Percentiles rank a stretch among this genome's conserved stretches.
These are phyloP conservation scores for Xerus rutilus DNA, from an alignment of 2,797 vertebrate genomes.

Conservation along the genomic window DNA sequence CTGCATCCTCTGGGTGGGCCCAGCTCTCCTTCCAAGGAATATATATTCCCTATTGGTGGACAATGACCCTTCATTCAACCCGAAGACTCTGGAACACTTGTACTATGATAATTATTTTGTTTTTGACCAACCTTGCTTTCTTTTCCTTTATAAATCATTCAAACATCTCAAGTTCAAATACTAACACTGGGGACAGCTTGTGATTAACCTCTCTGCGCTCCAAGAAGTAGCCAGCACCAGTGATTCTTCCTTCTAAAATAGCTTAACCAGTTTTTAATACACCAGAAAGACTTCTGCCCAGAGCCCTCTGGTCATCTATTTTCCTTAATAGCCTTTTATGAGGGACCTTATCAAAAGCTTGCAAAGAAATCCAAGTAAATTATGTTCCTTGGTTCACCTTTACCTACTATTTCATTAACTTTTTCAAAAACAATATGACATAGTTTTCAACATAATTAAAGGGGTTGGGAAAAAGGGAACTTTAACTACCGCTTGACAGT, in stretches of 20 bases:
- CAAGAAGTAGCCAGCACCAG: conserved; percentile 71
- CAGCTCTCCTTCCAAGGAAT: not conserved
- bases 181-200: conserved; percentile 47
- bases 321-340: conserved; percentile 82
- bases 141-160: conserved; percentile 64
- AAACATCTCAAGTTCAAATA: conserved; percentile 58
- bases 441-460: conserved; percentile 82
- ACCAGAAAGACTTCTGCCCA: conserved; percentile 75
- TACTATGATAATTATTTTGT: not conserved
- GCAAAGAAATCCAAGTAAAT: conserved; percentile 83
- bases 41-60: not conserved
- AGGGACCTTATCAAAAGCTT: conserved; percentile 78
- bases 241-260: conserved; percentile 72
- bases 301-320: conserved; percentile 78
- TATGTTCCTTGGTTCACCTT: conserved; percentile 77
- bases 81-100: not conserved
- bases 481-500: conserved; percentile 77
- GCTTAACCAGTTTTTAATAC: conserved; percentile 82
- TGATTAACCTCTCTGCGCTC: conserved; percentile 73
- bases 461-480: conserved; percentile 66
- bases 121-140: conserved; percentile 58
- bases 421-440: conserved; percentile 82
- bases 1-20: not conserved
- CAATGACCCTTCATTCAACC: not conserved
- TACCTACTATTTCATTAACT: conserved; percentile 82